phyloP scores from a whole-genome alignment of 2,888 invertebrate species.

The Troides helena region DNA sequence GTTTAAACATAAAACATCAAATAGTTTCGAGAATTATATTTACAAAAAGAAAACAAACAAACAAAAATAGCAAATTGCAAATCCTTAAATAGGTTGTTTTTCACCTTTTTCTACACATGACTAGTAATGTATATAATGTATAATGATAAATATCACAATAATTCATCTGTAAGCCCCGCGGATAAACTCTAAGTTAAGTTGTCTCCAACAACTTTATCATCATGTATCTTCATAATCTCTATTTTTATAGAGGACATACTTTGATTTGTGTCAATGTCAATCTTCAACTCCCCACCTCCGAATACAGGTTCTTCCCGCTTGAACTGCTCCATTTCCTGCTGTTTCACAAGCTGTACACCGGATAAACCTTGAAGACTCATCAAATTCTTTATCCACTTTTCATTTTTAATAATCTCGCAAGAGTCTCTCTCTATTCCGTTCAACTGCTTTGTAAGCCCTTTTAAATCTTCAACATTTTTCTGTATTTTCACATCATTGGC shows the following conservation, averaged over 20 bases:
- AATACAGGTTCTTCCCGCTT: conserved; percentile 37
- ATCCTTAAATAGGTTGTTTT: no score
- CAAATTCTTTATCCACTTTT: conserved; percentile 55
- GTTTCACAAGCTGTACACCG: conserved; percentile 45
- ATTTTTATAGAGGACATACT: conserved; percentile 48
- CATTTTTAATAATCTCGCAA: conserved; percentile 45
- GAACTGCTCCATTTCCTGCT: conserved; percentile 47
- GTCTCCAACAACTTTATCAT: neutral
- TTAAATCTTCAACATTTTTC: conserved; percentile 46
- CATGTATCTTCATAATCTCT: conserved; percentile 35
- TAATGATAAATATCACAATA: neutral
- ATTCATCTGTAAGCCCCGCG: neutral
- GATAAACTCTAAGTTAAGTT: conserved; percentile 6
- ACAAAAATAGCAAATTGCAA: no score
- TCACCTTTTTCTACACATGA: no score
- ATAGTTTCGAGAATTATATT: no score
- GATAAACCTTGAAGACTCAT: conserved; percentile 47
- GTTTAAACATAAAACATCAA: no score
- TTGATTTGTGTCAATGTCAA: conserved; percentile 45
- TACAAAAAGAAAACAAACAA: no score
- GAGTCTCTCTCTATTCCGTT: conserved; percentile 31
- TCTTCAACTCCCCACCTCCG: conserved; percentile 47
- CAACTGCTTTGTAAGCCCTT: conserved; percentile 43
- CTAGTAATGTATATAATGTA: neutral
- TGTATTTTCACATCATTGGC: conserved; percentile 35